A percentile compares a stretch with the other conserved stretches of the same genome.
Evolutionary conservation across 2,797 vertebrate genomes (phyloP).

Genomic region (Poecilia picta): DNA sequence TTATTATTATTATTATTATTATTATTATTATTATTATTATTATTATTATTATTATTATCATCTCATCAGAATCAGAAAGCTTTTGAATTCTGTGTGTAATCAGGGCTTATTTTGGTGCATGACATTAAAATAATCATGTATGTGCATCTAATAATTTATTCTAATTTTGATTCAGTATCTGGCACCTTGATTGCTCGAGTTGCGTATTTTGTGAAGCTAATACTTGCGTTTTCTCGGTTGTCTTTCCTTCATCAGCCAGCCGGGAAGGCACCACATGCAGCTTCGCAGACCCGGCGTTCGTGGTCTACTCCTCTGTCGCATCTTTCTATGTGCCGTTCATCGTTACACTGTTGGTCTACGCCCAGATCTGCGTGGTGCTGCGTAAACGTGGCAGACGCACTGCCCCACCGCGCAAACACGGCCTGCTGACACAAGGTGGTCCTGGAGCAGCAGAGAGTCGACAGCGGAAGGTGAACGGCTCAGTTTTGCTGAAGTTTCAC

Average conservation of each 20-base stretch:
- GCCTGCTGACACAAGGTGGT: constrained; percentile 34
- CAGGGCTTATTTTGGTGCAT: too few species aligned
- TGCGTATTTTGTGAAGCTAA: background rate
- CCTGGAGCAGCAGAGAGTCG: constrained; percentile 52
- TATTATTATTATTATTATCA: background rate
- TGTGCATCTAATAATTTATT: background rate
- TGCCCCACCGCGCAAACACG: constrained; percentile 64
- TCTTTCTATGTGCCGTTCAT: constrained; percentile 86
- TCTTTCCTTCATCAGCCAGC: constrained; percentile 55
- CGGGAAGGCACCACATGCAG: constrained; percentile 79
- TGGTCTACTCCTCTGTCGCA: constrained; percentile 84
- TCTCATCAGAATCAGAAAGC: background rate
- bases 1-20: too few species aligned
- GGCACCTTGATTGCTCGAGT: background rate
- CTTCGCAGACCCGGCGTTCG: constrained; percentile 83
- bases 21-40: too few species aligned
- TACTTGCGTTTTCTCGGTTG: background rate
- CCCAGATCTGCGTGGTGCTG: constrained; percentile 83
- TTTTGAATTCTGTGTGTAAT: background rate
- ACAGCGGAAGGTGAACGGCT: constrained; percentile 69
- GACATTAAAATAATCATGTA: background rate
- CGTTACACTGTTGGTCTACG: constrained; percentile 82
- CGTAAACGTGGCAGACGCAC: constrained; percentile 78
- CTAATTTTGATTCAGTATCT: background rate
- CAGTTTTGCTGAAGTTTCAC: background rate